Conservation (phyloP, 2,113 vertebrate genomes). For the Cyphomyrus plagiostoma region DNA sequence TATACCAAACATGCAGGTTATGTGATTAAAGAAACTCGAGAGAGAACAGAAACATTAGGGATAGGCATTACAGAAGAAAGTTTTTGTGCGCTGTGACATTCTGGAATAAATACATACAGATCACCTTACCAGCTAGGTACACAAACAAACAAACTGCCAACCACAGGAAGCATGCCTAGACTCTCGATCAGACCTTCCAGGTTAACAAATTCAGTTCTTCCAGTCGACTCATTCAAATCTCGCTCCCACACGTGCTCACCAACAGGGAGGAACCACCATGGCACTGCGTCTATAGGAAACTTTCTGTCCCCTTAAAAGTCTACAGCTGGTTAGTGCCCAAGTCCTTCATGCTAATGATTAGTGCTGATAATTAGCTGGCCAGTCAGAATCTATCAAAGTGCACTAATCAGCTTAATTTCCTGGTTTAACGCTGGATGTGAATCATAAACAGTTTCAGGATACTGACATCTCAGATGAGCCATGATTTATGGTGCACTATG, state of each 20-base stretch:
- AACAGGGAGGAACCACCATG: slow-evolving; percentile 21
- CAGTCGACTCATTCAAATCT: slow-evolving; percentile 22
- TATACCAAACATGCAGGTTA: neutral
- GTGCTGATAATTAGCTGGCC: neutral
- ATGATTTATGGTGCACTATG: neutral
- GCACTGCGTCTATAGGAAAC: slow-evolving; percentile 39
- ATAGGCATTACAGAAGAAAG: neutral
- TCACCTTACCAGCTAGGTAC: neutral
- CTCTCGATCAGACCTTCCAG: neutral
- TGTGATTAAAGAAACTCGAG: neutral
- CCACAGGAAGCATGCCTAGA: neutral
- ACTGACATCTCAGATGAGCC: neutral
- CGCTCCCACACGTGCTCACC: slow-evolving; percentile 20
- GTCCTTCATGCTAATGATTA: neutral
- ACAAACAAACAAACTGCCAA: neutral
- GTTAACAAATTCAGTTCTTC: slow-evolving; percentile 33
- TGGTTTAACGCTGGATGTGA: neutral
- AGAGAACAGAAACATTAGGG: neutral
- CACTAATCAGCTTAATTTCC: neutral
- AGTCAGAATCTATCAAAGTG: neutral
- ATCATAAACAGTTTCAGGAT: neutral
- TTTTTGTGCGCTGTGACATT: neutral
- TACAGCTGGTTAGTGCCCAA: neutral
- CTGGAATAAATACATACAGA: neutral
- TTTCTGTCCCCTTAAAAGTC: neutral